Evolutionary conservation across 2,888 invertebrate species (phyloP), one percentile per base, ranked within the genome.

Genomic region (Coremacera marginata): DNA sequence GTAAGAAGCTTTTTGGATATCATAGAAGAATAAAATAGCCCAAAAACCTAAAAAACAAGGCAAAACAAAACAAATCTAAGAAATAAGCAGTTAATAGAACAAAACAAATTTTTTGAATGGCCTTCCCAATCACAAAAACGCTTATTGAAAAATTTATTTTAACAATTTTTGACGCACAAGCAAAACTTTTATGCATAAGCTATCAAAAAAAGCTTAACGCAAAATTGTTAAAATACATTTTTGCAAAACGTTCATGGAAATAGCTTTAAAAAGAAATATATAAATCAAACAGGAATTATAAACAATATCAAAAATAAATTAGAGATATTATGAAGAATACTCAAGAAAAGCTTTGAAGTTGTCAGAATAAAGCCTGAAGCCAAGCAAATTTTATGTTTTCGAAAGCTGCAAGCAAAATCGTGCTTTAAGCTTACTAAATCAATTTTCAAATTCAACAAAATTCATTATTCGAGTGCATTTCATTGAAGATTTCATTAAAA

Each of bases 11-110:
- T 86, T 84, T 86, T 86, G 83, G 85, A 86, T 86, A 81, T 83
- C 86, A 85, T 83, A 83, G 86, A 86, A 86, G 86, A 86, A 86
- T 84, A 83, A 84, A 83, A 86, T 86, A 86, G 86, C 82, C 86
- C 83, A 81, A 80, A 31, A 55, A 72, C 71, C 34, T 11, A 34
- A 51, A 37, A 55, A 72, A 75, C 62, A 31, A 62, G 49, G 52
- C 11, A 65, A 44, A 9, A 79, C 65, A 51, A 74, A 57, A 55
- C 19, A 16, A 63, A 75, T 16, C n/a, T 52, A 3, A 52, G 65
- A 55, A 77, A 72, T 44, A 44, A 44, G 44, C 44, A 44, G 44
- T 44, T 11, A 11, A 44, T 11, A 14, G 44, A 14, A 52, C 34
- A 71, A 63, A 14, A 49, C 11, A 55, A 65, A 8, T 2, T n/a